phyloP scores from a whole-genome alignment of 1,140 invertebrate genomes.

The Adelges cooleyi region DNA sequence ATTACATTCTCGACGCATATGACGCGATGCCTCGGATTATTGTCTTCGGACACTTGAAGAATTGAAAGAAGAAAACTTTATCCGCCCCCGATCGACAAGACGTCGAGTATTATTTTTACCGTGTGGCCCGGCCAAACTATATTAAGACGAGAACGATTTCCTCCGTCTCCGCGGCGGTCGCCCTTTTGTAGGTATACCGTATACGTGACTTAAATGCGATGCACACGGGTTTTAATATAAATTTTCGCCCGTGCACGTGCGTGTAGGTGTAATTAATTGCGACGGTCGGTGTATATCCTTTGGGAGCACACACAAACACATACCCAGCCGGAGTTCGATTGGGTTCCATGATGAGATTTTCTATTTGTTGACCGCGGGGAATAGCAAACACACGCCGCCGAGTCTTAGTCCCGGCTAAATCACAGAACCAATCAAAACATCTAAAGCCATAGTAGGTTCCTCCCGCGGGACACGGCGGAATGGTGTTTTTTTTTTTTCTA shows the following conservation, averaged over 20 bases:
- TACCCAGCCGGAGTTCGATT: neutral
- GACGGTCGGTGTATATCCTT: neutral
- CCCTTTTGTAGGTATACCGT: no score
- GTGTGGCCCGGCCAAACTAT: neutral
- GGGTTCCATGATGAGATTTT: constrained; percentile 18
- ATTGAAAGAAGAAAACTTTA: no score
- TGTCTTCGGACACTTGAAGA: no score
- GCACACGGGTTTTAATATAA: constrained; percentile 13
- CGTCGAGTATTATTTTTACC: no score
- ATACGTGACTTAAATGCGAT: constrained; percentile 26
- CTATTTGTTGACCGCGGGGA: constrained; percentile 2
- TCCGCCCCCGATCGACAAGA: no score
- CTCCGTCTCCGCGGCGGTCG: neutral
- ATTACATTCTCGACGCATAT: no score
- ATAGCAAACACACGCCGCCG: neutral
- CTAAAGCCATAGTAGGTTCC: neutral
- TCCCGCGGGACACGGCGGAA: neutral
- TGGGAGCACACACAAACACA: neutral
- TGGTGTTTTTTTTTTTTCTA: no score
- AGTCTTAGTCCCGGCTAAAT: neutral
- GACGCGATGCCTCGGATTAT: no score
- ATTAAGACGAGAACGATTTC: constrained; percentile 22
- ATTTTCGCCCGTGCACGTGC: neutral
- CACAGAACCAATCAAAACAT: constrained; percentile 13
- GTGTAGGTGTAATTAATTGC: constrained; percentile 25